Percentiles rank a stretch among this genome's conserved stretches.
Evolutionary conservation across 1,140 invertebrate genomes (phyloP).

Genomic region (Psilanteris sp.): DNA sequence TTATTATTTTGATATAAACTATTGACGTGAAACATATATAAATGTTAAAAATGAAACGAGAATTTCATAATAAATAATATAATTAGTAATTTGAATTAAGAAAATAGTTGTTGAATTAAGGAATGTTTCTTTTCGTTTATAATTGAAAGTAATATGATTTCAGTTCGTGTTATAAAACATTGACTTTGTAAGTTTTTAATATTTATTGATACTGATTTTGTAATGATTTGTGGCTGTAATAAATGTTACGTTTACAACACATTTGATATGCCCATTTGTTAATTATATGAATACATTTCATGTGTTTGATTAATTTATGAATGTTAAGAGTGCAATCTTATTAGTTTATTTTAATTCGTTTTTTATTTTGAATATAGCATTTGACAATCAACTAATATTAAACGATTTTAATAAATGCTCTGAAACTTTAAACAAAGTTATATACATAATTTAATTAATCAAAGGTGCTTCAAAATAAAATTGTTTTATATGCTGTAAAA

Average conservation of each 20-base stretch:
- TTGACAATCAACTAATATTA: too few relatives aligned
- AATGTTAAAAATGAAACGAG: too few relatives aligned
- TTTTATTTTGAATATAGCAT: too few relatives aligned
- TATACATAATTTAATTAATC: slow-evolving; percentile 46
- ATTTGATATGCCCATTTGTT: slow-evolving; percentile 11
- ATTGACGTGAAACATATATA: too few relatives aligned
- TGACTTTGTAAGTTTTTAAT: neutral
- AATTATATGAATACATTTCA: too few relatives aligned
- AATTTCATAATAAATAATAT: neutral
- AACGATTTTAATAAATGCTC: slow-evolving; percentile 5
- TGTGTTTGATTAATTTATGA: too few relatives aligned
- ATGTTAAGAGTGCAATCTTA: too few relatives aligned
- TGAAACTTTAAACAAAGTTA: slow-evolving; percentile 43
- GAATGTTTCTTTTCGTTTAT: neutral
- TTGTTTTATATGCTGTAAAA: slow-evolving; percentile 22
- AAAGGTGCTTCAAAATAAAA: slow-evolving; percentile 41
- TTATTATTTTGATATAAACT: neutral
- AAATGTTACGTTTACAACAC: slow-evolving; percentile 41
- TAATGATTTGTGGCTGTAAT: slow-evolving; percentile 39
- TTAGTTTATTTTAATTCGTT: neutral
- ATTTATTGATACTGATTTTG: slow-evolving; percentile 17
- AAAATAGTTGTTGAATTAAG: slow-evolving; percentile 1
- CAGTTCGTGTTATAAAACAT: neutral
- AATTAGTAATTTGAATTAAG: neutral
- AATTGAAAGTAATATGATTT: neutral